phyloP scores from a whole-genome alignment of 2,113 vertebrate species.

The Perca flavescens region DNA sequence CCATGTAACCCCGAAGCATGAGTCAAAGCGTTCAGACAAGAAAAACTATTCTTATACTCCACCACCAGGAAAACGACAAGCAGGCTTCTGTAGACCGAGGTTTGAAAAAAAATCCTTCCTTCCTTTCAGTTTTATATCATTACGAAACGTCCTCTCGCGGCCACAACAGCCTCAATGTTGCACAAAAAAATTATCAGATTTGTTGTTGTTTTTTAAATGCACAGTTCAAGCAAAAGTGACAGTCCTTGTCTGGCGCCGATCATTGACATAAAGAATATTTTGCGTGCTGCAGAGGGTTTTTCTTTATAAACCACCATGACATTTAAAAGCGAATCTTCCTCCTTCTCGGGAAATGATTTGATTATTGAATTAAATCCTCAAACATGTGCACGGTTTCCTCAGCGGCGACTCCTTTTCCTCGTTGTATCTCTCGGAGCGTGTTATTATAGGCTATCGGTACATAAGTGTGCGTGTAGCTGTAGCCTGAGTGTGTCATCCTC shows the following conservation, averaged over 20 bases:
- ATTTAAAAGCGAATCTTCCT: slow-evolving; percentile 34
- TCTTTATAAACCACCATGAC: slow-evolving; percentile 31
- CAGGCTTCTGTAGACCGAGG: slow-evolving; percentile 68
- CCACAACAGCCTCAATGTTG: slow-evolving; percentile 45
- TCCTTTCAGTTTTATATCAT: slow-evolving; percentile 84
- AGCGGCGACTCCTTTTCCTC: slow-evolving; percentile 46
- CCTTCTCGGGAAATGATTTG: slow-evolving; percentile 37
- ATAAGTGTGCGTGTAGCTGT: slow-evolving; percentile 67
- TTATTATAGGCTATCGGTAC: slow-evolving; percentile 60
- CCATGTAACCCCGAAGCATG: slow-evolving; percentile 54
- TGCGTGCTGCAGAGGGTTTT: slow-evolving; percentile 43
- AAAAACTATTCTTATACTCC: slow-evolving; percentile 74
- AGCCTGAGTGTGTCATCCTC: slow-evolving; percentile 72
- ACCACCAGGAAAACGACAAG: slow-evolving; percentile 76
- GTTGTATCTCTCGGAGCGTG: slow-evolving; percentile 63
- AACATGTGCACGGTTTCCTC: slow-evolving; percentile 42
- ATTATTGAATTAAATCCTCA: slow-evolving; percentile 59
- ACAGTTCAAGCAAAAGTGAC: slow-evolving; percentile 57
- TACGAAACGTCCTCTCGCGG: slow-evolving; percentile 82
- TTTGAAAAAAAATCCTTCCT: slow-evolving; percentile 82
- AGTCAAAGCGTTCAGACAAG: slow-evolving; percentile 61
- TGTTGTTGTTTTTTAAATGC: not conserved
- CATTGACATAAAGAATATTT: slow-evolving; percentile 59
- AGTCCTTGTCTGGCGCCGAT: slow-evolving; percentile 69
- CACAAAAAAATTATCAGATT: slow-evolving; percentile 45